A percentile compares a stretch with the other conserved stretches of the same genome.
Conservation (phyloP, 2,113 vertebrate species). For the Sapajus apella region DNA sequence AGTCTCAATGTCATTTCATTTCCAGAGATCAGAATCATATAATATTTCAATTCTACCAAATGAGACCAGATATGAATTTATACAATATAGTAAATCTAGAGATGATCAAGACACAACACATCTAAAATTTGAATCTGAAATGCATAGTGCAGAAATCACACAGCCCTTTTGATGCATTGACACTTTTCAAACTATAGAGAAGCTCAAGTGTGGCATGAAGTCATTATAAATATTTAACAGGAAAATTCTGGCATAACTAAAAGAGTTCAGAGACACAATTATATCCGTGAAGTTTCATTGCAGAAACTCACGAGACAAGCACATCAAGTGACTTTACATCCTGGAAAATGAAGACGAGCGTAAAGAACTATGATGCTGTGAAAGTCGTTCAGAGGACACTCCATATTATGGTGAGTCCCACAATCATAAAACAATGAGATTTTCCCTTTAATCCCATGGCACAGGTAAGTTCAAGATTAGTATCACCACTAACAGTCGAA, state of each 20-base stretch:
- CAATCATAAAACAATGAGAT: background rate
- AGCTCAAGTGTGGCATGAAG: background rate
- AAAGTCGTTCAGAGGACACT: background rate
- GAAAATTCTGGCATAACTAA: background rate
- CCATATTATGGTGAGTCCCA: background rate
- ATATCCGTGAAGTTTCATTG: background rate
- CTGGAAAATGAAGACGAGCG: background rate
- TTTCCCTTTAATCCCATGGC: background rate
- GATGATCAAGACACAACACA: background rate
- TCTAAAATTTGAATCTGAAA: slow-evolving; percentile 10
- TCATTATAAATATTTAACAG: slow-evolving; percentile 27
- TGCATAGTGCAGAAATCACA: background rate
- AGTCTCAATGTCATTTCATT: background rate
- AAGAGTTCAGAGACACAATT: background rate
- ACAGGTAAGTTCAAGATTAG: background rate
- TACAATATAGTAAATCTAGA: background rate
- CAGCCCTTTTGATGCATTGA: background rate
- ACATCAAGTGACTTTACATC: background rate
- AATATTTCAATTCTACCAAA: background rate
- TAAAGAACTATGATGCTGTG: background rate
- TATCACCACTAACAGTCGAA: background rate
- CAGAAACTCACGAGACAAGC: background rate
- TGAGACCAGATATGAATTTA: background rate
- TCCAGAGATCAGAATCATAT: background rate
- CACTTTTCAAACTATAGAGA: background rate